Evolutionary conservation across 2,888 invertebrate species (phyloP).

Genomic region (Iphiclides podalirius): DNA sequence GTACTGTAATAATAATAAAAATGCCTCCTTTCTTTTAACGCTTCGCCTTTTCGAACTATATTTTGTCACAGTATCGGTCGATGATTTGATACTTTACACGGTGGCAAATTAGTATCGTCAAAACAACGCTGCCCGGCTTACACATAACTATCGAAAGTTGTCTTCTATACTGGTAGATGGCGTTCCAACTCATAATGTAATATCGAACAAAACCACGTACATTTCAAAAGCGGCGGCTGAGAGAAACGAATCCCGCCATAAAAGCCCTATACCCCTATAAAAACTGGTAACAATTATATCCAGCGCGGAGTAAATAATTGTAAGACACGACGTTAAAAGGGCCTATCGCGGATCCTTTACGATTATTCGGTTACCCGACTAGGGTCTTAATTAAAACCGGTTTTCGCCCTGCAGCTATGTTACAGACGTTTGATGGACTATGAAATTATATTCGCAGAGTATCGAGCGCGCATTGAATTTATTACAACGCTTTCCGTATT

Average conservation of each 20-base stretch:
- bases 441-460: neutral
- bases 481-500: too few relatives aligned
- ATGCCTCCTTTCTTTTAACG: too few relatives aligned
- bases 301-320: slow-evolving; percentile 54
- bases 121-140: too few relatives aligned
- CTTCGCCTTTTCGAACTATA: too few relatives aligned
- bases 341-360: slow-evolving; percentile 13
- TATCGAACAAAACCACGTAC: slow-evolving; percentile 6
- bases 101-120: too few relatives aligned
- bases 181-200: too few relatives aligned
- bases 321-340: slow-evolving; percentile 18
- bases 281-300: slow-evolving; percentile 59
- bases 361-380: slow-evolving; percentile 15
- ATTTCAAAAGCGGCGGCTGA: neutral
- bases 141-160: neutral
- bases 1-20: too few relatives aligned
- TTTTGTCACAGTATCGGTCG: too few relatives aligned
- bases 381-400: slow-evolving; percentile 16
- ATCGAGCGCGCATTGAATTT: neutral
- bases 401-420: neutral
- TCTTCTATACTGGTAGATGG: too few relatives aligned
- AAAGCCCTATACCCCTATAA: slow-evolving; percentile 53
- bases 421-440: slow-evolving; percentile 10
- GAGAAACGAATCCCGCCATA: slow-evolving; percentile 36
- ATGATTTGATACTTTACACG: too few relatives aligned